Evolutionary conservation across 2,797 vertebrate genomes (phyloP).

Genomic region (Poeciliopsis turneri): DNA sequence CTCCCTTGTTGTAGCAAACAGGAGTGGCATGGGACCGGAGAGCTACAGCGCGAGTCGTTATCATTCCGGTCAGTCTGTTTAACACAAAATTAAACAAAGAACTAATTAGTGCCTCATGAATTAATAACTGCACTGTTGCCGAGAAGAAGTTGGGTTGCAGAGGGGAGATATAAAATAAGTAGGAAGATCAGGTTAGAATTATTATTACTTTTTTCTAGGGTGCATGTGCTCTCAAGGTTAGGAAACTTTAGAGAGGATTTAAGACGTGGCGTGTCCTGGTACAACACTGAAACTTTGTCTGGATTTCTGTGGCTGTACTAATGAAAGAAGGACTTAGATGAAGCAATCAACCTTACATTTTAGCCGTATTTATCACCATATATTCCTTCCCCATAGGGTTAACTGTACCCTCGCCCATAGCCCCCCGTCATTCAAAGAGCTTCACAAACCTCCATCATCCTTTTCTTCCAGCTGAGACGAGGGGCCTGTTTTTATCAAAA

Average conservation of each 20-base stretch:
- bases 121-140: slow-evolving; percentile 99
- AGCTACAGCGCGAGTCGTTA: slow-evolving; percentile 98
- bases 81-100: slow-evolving; percentile 99
- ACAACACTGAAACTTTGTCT: slow-evolving; percentile 44
- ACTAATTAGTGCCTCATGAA: slow-evolving; percentile 99
- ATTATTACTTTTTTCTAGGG: slow-evolving; percentile 84
- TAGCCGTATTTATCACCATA: slow-evolving; percentile 2
- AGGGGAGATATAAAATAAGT: slow-evolving; percentile 99
- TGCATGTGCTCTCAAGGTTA: slow-evolving; percentile 84
- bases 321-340: slow-evolving; percentile 6
- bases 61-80: slow-evolving; percentile 99
- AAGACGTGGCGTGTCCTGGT: slow-evolving; percentile 64
- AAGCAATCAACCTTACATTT: slow-evolving; percentile 23
- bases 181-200: slow-evolving; percentile 94
- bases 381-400: slow-evolving; percentile 9
- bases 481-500: slow-evolving; percentile 37
- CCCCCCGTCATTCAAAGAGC: slow-evolving; percentile 47
- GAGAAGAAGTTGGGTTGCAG: slow-evolving; percentile 97
- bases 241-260: slow-evolving; percentile 83
- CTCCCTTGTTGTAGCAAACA: slow-evolving; percentile 99
- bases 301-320: slow-evolving; percentile 32
- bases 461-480: slow-evolving; percentile 47
- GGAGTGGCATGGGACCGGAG: slow-evolving; percentile 98
- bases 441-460: slow-evolving; percentile 51
- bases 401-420: slow-evolving; percentile 55